Evolutionary conservation across 2,797 vertebrate genomes (phyloP).

Genomic region (Apogon hyalosoma): DNA sequence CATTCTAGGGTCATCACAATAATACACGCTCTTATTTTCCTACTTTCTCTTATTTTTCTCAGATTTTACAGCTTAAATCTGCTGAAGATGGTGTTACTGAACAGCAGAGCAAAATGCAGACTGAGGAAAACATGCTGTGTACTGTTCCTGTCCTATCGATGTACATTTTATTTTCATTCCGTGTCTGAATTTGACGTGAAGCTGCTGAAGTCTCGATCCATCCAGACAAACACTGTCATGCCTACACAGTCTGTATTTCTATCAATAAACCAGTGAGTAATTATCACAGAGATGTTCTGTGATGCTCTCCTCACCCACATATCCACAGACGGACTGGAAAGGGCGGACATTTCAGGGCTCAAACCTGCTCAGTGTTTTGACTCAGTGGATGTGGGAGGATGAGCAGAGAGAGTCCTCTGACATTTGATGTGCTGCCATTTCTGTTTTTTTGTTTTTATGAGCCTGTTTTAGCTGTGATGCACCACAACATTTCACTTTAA

Average conservation of each 20-base stretch:
- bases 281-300: neutral
- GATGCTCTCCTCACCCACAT: conserved; percentile 7
- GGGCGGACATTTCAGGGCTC: conserved; percentile 13
- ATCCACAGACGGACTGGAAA: conserved; percentile 1
- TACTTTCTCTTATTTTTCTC: too few relatives aligned
- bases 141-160: too few relatives aligned
- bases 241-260: neutral
- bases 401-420: conserved; percentile 37
- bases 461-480: neutral
- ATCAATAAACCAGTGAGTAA: neutral
- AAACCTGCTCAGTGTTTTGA: conserved; percentile 48
- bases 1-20: too few relatives aligned
- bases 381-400: conserved; percentile 62
- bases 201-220: neutral
- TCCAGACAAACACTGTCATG: too few relatives aligned
- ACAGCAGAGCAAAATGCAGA: too few relatives aligned
- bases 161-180: neutral
- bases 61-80: too few relatives aligned
- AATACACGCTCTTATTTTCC: too few relatives aligned
- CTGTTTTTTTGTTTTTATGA: neutral
- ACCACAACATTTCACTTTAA: too few relatives aligned
- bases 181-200: neutral
- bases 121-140: too few relatives aligned
- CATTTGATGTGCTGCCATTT: neutral
- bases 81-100: too few relatives aligned